A percentile compares a stretch with the other conserved stretches of the same genome.
These are phyloP conservation scores for Cotesia typhae DNA, from an alignment of 1,140 invertebrate genomes.

Conservation along the genomic window DNA sequence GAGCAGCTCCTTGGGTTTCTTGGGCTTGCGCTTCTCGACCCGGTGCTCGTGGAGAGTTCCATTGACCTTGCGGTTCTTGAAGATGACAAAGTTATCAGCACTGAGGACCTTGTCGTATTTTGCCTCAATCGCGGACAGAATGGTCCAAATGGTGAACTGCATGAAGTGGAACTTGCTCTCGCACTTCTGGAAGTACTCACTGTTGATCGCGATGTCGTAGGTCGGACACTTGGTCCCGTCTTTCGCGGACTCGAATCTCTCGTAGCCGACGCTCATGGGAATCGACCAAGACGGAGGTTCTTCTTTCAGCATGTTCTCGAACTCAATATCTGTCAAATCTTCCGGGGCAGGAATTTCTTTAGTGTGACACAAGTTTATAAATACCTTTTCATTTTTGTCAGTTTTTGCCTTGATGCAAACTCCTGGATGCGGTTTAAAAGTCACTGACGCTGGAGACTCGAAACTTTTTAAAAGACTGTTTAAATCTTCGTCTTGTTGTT, in stretches of 20 bases:
- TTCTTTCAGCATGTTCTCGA: slow-evolving; percentile 76
- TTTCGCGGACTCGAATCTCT: slow-evolving; percentile 81
- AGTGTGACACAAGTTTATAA: slow-evolving; percentile 82
- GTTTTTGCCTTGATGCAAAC: slow-evolving; percentile 84
- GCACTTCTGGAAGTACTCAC: slow-evolving; percentile 57
- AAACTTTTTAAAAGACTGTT: slow-evolving; percentile 40
- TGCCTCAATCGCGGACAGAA: slow-evolving; percentile 51
- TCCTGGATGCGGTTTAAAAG: slow-evolving; percentile 64
- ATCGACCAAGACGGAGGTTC: slow-evolving; percentile 79
- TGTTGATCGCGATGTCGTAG: slow-evolving; percentile 60
- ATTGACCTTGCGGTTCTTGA: slow-evolving; percentile 73
- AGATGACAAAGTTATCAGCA: slow-evolving; percentile 63
- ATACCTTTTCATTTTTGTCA: slow-evolving; percentile 76
- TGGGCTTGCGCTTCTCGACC: slow-evolving; percentile 73
- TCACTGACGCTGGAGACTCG: slow-evolving; percentile 40
- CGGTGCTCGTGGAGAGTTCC: slow-evolving; percentile 78
- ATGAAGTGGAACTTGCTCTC: slow-evolving; percentile 50
- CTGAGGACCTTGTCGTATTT: slow-evolving; percentile 55
- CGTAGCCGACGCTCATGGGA: slow-evolving; percentile 88
- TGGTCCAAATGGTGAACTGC: slow-evolving; percentile 55
- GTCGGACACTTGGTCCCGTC: slow-evolving; percentile 50
- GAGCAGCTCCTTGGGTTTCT: slow-evolving; percentile 45
- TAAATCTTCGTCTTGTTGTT: slow-evolving; percentile 37
- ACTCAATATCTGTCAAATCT: slow-evolving; percentile 80
- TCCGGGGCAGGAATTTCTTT: slow-evolving; percentile 80